Evolutionary conservation across 2,888 invertebrate species (phyloP).

Genomic region (Zaprionus lineosus): DNA sequence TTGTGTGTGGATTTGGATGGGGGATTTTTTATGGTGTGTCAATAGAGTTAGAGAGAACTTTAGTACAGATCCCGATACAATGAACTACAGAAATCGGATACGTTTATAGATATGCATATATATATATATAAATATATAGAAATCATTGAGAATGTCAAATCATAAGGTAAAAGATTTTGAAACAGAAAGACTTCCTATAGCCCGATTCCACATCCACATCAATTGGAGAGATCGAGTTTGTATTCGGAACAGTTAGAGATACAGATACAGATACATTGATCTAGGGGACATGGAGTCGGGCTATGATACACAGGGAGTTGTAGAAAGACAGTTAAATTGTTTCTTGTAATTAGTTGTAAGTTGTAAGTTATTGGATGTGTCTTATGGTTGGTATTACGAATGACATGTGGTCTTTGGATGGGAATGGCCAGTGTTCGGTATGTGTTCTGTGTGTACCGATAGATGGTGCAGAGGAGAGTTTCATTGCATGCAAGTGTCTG

Average conservation of each 20-base stretch:
- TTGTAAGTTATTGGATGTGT: slow-evolving; percentile 38
- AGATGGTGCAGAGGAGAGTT: slow-evolving; percentile 44
- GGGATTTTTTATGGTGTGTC: slow-evolving; percentile 1
- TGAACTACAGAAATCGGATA: too few species aligned
- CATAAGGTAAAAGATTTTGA: slow-evolving; percentile 14
- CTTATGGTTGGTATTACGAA: slow-evolving; percentile 32
- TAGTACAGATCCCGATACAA: slow-evolving; percentile 47
- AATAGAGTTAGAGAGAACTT: slow-evolving; percentile 32
- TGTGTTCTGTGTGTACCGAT: slow-evolving; percentile 31
- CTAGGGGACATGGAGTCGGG: slow-evolving; percentile 24
- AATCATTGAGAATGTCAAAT: slow-evolving; percentile 12
- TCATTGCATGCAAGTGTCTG: slow-evolving; percentile 50
- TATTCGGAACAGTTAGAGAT: too few species aligned
- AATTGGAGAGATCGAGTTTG: too few species aligned
- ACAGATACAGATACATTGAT: too few species aligned
- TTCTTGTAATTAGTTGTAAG: too few species aligned
- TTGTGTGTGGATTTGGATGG: background rate
- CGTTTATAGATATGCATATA: too few species aligned
- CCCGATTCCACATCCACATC: slow-evolving; percentile 35
- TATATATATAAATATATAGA: too few species aligned
- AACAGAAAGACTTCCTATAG: slow-evolving; percentile 55
- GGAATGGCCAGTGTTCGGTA: slow-evolving; percentile 29
- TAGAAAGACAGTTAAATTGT: slow-evolving; percentile 75
- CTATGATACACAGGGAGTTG: slow-evolving; percentile 80
- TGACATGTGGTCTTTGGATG: slow-evolving; percentile 44